These are phyloP conservation scores for Nephrotoma guestfalica DNA, from an alignment of 2,888 invertebrate species.

Conservation along the genomic window DNA sequence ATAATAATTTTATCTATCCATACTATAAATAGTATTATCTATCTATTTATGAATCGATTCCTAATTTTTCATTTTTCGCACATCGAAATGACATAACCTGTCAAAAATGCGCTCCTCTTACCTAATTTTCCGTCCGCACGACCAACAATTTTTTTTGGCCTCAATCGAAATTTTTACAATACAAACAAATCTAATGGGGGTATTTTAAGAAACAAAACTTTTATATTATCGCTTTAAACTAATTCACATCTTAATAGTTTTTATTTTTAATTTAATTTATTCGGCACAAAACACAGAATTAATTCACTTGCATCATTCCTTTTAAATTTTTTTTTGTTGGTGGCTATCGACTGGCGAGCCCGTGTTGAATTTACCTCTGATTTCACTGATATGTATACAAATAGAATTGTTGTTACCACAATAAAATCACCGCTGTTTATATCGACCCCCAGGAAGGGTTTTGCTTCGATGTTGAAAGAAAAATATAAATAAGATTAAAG, in stretches of 20 bases:
- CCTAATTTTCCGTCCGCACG: neutral
- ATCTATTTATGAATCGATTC: neutral
- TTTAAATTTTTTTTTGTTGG: neutral
- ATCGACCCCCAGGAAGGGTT: neutral
- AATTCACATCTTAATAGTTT: neutral
- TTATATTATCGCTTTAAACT: neutral
- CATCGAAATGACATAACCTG: neutral
- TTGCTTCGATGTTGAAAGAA: neutral
- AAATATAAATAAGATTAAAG: neutral
- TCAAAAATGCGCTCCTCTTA: neutral
- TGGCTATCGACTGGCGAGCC: neutral
- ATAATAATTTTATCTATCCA: neutral
- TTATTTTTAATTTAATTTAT: neutral
- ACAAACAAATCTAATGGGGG: neutral
- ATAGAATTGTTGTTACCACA: neutral
- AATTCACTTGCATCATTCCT: neutral
- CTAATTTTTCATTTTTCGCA: neutral
- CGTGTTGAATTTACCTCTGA: neutral
- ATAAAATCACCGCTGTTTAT: neutral
- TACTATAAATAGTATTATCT: neutral
- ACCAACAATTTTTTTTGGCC: neutral
- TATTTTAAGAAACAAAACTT: neutral
- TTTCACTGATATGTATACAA: neutral
- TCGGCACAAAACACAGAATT: neutral
- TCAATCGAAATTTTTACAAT: neutral